phyloP scores from a whole-genome alignment of 2,888 invertebrate genomes.

The Pachymerium ferrugineum region DNA sequence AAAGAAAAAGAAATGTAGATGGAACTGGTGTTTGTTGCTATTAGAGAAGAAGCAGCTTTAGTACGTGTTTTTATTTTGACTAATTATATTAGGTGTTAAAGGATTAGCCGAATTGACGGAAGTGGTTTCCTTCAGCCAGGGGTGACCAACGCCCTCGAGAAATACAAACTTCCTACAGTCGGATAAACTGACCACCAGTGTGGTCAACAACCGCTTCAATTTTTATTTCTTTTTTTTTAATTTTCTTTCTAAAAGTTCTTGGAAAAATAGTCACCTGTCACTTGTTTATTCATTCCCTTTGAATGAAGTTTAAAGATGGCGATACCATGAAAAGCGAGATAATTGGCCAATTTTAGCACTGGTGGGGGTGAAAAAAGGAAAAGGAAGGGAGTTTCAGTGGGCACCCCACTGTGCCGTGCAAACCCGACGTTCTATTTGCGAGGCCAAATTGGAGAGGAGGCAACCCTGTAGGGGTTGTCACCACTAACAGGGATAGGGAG shows the following conservation, averaged over 20 bases:
- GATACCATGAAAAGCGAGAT: constrained; percentile 20
- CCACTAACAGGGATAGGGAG: constrained; percentile 15
- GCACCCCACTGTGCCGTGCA: background rate
- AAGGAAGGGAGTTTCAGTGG: constrained; percentile 4
- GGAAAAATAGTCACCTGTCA: background rate
- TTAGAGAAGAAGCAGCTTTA: background rate
- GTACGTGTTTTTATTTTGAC: background rate
- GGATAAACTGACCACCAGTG: background rate
- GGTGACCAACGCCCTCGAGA: constrained; percentile 18
- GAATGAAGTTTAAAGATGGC: constrained; percentile 1
- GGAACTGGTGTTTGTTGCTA: background rate
- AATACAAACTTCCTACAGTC: background rate
- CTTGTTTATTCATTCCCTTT: constrained; percentile 2
- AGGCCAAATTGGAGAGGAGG: constrained; percentile 17
- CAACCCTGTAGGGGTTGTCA: constrained; percentile 9
- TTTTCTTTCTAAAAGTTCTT: background rate
- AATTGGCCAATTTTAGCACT: constrained; percentile 14
- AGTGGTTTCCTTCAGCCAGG: background rate
- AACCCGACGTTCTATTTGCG: constrained; percentile 6
- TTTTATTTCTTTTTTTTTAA: background rate
- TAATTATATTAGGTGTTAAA: constrained; percentile 15
- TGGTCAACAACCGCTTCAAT: background rate
- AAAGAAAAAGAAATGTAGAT: background rate
- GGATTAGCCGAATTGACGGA: constrained; percentile 12
- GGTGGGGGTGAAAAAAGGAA: constrained; percentile 11